Percentiles rank a stretch among this genome's conserved stretches.
Evolutionary conservation across 1,140 invertebrate genomes (phyloP).

Genomic region (Gyrodactylus bullatarudis): DNA sequence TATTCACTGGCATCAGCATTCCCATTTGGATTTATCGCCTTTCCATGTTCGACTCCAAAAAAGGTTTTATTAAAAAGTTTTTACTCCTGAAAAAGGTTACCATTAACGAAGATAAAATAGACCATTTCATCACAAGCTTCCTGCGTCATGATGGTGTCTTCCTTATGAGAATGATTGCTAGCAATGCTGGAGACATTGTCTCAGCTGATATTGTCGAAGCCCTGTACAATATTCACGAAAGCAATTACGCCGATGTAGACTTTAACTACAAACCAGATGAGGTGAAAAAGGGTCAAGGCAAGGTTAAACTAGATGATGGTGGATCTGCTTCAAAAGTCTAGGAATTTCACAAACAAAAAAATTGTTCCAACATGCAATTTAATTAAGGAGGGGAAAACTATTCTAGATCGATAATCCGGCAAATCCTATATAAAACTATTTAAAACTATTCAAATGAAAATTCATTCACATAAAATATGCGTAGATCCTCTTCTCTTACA

Average conservation of each 20-base stretch:
- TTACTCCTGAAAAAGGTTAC: not conserved
- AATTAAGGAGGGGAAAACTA: too few relatives aligned
- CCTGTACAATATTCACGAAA: not conserved
- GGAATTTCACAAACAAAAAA: not conserved
- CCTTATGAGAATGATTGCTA: not conserved
- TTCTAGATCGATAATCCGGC: too few relatives aligned
- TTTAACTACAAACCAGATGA: not conserved
- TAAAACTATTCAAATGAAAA: too few relatives aligned
- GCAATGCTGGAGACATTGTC: slow-evolving; percentile 3
- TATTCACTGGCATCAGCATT: not conserved
- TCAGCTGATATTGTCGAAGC: not conserved
- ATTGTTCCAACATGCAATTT: too few relatives aligned
- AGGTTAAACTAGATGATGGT: not conserved
- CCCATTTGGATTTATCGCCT: not conserved
- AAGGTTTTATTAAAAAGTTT: slow-evolving; percentile 5
- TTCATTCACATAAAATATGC: too few relatives aligned
- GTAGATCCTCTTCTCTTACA: too few relatives aligned
- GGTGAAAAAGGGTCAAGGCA: not conserved
- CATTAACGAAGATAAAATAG: not conserved
- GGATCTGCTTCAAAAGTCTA: not conserved
- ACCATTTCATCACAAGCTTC: not conserved
- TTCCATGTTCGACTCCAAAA: not conserved
- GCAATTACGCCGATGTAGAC: not conserved
- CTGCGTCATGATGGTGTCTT: slow-evolving; percentile 5
- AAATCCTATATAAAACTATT: too few relatives aligned